Evolutionary conservation across 2,113 vertebrate genomes (phyloP).

Genomic region (Trichechus manatus): DNA sequence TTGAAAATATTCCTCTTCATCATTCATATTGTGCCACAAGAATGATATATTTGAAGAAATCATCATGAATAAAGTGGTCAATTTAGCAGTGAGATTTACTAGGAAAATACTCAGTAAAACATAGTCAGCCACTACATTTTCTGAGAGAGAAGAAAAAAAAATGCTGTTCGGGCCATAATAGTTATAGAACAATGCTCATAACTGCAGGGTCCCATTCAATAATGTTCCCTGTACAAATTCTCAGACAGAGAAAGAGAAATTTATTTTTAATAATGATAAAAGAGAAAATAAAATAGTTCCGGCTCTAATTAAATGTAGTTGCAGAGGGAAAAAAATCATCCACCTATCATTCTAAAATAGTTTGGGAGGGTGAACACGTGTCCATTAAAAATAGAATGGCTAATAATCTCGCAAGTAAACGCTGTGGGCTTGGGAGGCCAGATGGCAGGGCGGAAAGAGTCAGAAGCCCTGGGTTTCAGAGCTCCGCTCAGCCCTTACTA

Average conservation of each 20-base stretch:
- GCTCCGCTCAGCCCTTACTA: not conserved
- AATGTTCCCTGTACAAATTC: constrained; percentile 22
- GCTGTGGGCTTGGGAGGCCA: constrained; percentile 69
- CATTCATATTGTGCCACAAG: constrained; percentile 83
- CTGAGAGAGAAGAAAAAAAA: constrained; percentile 69
- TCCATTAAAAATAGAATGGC: constrained; percentile 77
- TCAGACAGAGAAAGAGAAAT: constrained; percentile 66
- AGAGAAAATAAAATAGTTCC: constrained; percentile 66
- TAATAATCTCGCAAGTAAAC: constrained; percentile 55
- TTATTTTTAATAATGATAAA: constrained; percentile 78
- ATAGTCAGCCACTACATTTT: constrained; percentile 87
- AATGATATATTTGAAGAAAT: constrained; percentile 84
- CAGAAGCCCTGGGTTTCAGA: not conserved
- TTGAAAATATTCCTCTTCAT: constrained; percentile 87
- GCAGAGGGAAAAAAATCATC: not conserved
- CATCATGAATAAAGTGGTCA: constrained; percentile 86
- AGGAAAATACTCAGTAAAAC: constrained; percentile 83
- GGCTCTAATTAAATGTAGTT: constrained; percentile 57
- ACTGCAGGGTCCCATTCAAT: constrained; percentile 60
- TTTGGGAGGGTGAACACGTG: constrained; percentile 59
- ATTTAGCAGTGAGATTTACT: constrained; percentile 90
- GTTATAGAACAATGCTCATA: constrained; percentile 85
- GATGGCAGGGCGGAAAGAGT: constrained; percentile 54
- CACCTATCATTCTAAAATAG: not conserved
- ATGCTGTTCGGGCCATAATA: constrained; percentile 79